Conservation (phyloP, 2,888 invertebrate species). For the Drosophila kanekoi region DNA sequence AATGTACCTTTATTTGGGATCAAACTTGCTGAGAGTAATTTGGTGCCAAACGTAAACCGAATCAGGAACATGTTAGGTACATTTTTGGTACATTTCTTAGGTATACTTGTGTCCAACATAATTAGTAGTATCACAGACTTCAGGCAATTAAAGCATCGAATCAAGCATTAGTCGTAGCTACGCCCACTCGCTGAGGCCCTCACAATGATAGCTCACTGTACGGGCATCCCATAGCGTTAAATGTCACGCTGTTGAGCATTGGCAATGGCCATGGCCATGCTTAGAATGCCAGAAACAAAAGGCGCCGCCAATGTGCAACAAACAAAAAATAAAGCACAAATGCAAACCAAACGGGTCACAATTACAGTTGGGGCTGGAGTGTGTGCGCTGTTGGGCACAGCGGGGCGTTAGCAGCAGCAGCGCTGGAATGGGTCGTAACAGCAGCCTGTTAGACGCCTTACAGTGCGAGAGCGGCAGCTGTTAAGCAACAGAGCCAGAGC, state of each 20-base stretch:
- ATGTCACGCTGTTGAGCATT: constrained; percentile 69
- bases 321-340: constrained; percentile 46
- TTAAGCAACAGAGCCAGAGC: constrained; percentile 20
- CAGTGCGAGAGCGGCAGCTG: constrained; percentile 36
- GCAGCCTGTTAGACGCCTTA: constrained; percentile 21
- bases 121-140: not conserved
- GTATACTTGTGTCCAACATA: not conserved
- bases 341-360: constrained; percentile 63
- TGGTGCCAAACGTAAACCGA: no score
- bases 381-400: constrained; percentile 3
- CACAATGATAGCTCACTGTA: constrained; percentile 15
- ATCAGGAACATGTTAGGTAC: no score
- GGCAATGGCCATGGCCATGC: constrained; percentile 63
- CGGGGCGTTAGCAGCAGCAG: constrained; percentile 31
- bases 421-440: constrained; percentile 20
- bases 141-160: constrained; percentile 4
- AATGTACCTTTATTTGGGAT: no score
- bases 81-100: no score
- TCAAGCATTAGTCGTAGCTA: not conserved
- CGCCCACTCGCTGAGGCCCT: not conserved
- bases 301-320: constrained; percentile 59
- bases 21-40: no score
- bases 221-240: constrained; percentile 44
- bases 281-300: constrained; percentile 66
- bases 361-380: constrained; percentile 41